Base-by-base conservation (phyloP, 2,113 vertebrate species). In the Grallaria varia region DNA sequence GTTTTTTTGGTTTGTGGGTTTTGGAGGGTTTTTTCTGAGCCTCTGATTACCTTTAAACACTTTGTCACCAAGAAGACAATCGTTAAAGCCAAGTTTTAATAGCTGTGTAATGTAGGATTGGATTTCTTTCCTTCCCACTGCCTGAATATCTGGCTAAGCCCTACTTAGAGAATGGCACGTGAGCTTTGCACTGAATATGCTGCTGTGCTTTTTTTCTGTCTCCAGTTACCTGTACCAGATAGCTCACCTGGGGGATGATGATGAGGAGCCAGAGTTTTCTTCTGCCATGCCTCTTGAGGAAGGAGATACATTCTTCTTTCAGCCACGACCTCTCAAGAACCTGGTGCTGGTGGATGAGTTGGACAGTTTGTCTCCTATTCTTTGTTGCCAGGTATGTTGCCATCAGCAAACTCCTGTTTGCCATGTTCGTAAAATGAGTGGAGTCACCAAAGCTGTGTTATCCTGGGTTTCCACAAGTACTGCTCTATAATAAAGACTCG, bases 241-340 rank as follows among this genome's bases (percentile, higher is more conserved):
- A 45, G 99, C 99, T 74, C 99, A 99, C 95, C 96, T 99, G 96
- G 99, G 99, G 15, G 99, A 99, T 1, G 99, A 99, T 21, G 99
- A 99, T 14, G 99, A 99, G 18, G 99, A 99, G 84, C 99, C 99
- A 1, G 99, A 99, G 97, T 99, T 99, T 97, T 99, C 99, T 42
- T 99, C 99, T 76, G 99, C 99, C 11, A 99, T 99, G 99, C 99
- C 99, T 15, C 93, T 99, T 90, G 99, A 99, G 89, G 99, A 99
- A 84, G 99, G 99, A 80, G 99, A 99, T 88, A 99, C 99, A 0
- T 99, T 99, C 97, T 99, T 99, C 94, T 99, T 99, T 94, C 99
- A 99, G 95, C 99, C 99, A 12, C 98, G 99, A 23, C 98, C 99
- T 14, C 98, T 99, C 44, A 99, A 99, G 97, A 99, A 99, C 97